A percentile compares a stretch with the other conserved stretches of the same genome.
Conservation (phyloP, 2,888 invertebrate genomes). For the Homarus gammarus region DNA sequence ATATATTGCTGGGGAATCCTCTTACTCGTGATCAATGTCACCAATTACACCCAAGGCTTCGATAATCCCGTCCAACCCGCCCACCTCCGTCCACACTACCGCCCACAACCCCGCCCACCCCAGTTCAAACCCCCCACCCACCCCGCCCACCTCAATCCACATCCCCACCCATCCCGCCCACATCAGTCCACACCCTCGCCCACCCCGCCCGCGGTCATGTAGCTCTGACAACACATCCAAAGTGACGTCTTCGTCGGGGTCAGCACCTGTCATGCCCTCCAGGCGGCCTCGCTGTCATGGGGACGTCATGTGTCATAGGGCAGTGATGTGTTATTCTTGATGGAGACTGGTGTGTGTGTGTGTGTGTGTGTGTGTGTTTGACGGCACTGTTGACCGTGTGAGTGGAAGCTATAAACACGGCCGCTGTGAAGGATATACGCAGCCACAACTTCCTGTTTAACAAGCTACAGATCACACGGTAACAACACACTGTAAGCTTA, state of each 20-base stretch:
- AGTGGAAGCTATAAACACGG: too few relatives aligned
- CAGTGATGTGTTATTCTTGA: too few relatives aligned
- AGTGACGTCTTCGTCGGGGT: too few relatives aligned
- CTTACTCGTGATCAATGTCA: constrained; percentile 52
- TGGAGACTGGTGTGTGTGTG: not conserved
- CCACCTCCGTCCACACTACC: constrained; percentile 13
- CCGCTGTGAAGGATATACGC: too few relatives aligned
- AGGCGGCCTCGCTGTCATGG: too few relatives aligned
- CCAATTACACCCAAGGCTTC: constrained; percentile 37
- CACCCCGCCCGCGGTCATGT: not conserved
- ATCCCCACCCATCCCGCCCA: too few relatives aligned
- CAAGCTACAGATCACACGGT: too few relatives aligned
- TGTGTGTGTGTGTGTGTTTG: not conserved
- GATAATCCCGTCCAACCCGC: constrained; percentile 31
- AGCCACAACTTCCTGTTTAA: too few relatives aligned
- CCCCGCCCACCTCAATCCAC: not conserved
- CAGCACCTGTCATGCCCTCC: too few relatives aligned
- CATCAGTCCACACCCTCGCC: not conserved
- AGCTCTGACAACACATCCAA: not conserved
- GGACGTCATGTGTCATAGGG: too few relatives aligned
- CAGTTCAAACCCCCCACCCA: not conserved
- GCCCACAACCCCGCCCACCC: not conserved
- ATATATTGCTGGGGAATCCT: constrained; percentile 55
- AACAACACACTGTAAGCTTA: too few relatives aligned
- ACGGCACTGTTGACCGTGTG: too few relatives aligned